Percentiles rank a stretch among this genome's conserved stretches.
phyloP scores from a whole-genome alignment of 2,888 invertebrate species.

The Ormyrus thymus region DNA sequence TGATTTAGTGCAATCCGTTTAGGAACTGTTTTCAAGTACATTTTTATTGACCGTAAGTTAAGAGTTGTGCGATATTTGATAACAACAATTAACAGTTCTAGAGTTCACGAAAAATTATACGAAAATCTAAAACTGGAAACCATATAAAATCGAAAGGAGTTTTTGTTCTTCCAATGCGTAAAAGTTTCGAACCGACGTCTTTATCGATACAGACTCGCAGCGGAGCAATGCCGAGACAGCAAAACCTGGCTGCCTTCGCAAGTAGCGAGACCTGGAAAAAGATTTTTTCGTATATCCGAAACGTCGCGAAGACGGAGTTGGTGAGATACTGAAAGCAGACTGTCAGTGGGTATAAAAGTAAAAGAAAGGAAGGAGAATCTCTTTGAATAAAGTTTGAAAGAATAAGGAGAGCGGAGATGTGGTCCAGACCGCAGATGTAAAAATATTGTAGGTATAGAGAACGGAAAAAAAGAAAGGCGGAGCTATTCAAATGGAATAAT shows the following conservation, averaged over 20 bases:
- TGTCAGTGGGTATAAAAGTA: slow-evolving; percentile 5
- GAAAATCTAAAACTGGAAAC: too few species aligned
- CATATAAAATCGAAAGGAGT: neutral
- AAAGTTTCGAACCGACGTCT: neutral
- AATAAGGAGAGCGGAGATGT: slow-evolving; percentile 39
- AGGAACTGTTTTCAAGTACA: too few species aligned
- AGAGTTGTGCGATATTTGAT: too few species aligned
- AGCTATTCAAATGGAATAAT: slow-evolving; percentile 62
- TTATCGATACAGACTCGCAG: neutral
- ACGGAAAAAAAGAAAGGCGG: slow-evolving; percentile 8
- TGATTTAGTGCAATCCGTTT: too few species aligned
- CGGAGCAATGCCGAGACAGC: neutral
- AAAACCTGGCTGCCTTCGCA: neutral
- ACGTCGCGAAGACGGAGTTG: neutral
- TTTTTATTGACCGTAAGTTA: too few species aligned
- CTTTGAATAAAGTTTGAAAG: slow-evolving; percentile 64
- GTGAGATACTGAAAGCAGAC: slow-evolving; percentile 1
- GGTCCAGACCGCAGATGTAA: slow-evolving; percentile 22
- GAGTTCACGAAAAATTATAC: too few species aligned
- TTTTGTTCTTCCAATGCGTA: slow-evolving; percentile 13
- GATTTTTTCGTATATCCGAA: neutral
- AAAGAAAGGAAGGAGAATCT: slow-evolving; percentile 5
- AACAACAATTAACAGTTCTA: too few species aligned
- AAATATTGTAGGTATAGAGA: slow-evolving; percentile 43
- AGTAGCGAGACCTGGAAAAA: neutral